phyloP scores from a whole-genome alignment of 2,797 vertebrate species.

The Aselliscus stoliczkanus region DNA sequence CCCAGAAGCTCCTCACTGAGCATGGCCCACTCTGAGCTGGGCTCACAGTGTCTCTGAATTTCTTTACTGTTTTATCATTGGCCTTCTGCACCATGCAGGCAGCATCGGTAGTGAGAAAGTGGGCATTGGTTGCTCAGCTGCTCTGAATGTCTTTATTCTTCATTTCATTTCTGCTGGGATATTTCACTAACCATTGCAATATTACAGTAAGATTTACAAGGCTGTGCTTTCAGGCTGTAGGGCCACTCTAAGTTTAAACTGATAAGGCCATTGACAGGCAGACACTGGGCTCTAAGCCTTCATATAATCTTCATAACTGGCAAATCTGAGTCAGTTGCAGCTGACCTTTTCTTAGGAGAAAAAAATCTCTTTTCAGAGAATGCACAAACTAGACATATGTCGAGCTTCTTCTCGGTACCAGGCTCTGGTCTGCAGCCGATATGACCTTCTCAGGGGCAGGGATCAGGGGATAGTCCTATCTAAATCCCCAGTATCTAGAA shows the following conservation, averaged over 20 bases:
- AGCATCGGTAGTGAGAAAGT: not conserved
- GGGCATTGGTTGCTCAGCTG: accelerated
- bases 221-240: not conserved
- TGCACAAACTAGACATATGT: not conserved
- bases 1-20: not conserved
- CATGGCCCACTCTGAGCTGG: not conserved
- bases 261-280: not conserved
- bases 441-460: not conserved
- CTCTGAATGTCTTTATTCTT: not conserved
- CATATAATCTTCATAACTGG: not conserved
- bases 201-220: not conserved
- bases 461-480: not conserved
- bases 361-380: not conserved
- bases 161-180: not conserved
- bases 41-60: not conserved
- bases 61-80: not conserved
- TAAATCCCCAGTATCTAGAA: constrained; percentile 29
- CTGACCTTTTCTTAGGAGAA: not conserved
- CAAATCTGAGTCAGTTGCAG: not conserved
- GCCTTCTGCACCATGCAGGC: not conserved
- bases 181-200: not conserved
- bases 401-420: not conserved
- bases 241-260: not conserved
- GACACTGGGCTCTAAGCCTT: not conserved
- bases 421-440: not conserved